phyloP scores from a whole-genome alignment of 2,113 vertebrate species.

The Rhegmatorhina hoffmannsi region DNA sequence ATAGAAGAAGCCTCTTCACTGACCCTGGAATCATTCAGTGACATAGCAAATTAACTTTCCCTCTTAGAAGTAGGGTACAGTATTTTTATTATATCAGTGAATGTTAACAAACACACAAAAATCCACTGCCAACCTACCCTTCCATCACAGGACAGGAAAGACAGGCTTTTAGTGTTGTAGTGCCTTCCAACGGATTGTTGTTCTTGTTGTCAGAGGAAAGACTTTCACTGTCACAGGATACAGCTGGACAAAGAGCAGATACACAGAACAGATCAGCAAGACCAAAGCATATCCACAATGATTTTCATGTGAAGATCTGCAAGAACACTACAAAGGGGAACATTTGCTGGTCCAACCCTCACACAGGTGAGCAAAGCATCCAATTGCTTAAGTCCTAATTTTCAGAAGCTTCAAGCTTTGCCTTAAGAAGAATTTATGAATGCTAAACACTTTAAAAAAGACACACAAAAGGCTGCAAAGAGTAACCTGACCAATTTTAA shows the following conservation, averaged over 20 bases:
- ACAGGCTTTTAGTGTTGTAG: slow-evolving; percentile 77
- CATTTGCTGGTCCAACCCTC: neutral
- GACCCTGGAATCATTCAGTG: neutral
- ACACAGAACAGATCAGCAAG: neutral
- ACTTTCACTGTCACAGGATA: slow-evolving; percentile 65
- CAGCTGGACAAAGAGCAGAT: slow-evolving; percentile 64
- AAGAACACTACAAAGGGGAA: neutral
- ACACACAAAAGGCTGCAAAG: neutral
- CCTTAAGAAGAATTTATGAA: neutral
- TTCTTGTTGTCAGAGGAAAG: slow-evolving; percentile 70
- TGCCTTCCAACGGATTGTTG: slow-evolving; percentile 64
- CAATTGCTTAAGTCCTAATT: neutral
- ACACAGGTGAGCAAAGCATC: neutral
- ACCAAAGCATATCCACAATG: neutral
- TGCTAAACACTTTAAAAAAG: neutral
- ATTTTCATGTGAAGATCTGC: neutral
- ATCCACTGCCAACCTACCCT: slow-evolving; percentile 73
- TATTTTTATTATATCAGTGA: neutral
- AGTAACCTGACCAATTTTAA: neutral
- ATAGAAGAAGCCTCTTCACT: neutral
- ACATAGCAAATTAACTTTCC: neutral
- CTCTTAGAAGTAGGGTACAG: neutral
- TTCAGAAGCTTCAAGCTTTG: neutral
- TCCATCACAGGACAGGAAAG: slow-evolving; percentile 78
- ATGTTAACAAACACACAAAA: neutral